A percentile compares a stretch with the other conserved stretches of the same genome.
phyloP scores from a whole-genome alignment of 2,888 invertebrate genomes.

The Parnassius orleans region DNA sequence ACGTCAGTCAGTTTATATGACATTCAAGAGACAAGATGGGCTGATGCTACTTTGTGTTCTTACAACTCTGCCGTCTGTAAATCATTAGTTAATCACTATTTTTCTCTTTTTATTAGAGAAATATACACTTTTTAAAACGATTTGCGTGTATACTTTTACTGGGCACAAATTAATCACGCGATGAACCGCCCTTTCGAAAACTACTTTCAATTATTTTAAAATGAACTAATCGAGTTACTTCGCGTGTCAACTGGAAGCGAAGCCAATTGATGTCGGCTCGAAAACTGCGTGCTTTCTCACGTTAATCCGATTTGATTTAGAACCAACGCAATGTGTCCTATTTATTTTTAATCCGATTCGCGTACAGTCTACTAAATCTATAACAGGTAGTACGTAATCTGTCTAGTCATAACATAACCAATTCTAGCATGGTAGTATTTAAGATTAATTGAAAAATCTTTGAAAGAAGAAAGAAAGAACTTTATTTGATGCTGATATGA shows the following conservation, averaged over 20 bases:
- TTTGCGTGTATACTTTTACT: conserved; percentile 9
- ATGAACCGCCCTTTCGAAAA: background rate
- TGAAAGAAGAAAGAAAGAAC: no score
- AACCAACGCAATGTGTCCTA: conserved; percentile 13
- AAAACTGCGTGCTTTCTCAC: conserved; percentile 9
- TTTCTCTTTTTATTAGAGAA: no score
- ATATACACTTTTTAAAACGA: no score
- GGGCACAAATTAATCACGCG: background rate
- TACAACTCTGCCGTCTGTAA: no score
- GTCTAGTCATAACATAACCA: conserved; percentile 11
- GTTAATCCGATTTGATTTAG: conserved; percentile 14
- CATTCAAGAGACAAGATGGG: no score
- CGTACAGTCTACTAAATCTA: background rate
- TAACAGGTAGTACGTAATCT: conserved; percentile 9
- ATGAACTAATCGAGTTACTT: conserved; percentile 9
- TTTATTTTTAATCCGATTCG: conserved; percentile 17
- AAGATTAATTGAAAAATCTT: no score
- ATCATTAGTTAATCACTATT: no score
- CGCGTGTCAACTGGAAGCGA: conserved; percentile 2
- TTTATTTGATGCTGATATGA: no score
- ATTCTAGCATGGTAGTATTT: background rate
- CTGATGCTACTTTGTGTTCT: no score
- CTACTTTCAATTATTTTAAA: conserved; percentile 3
- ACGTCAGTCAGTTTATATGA: no score
- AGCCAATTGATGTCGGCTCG: background rate